Base-by-base conservation (phyloP, 1,140 invertebrate species). In the Aradophagus sp. region DNA sequence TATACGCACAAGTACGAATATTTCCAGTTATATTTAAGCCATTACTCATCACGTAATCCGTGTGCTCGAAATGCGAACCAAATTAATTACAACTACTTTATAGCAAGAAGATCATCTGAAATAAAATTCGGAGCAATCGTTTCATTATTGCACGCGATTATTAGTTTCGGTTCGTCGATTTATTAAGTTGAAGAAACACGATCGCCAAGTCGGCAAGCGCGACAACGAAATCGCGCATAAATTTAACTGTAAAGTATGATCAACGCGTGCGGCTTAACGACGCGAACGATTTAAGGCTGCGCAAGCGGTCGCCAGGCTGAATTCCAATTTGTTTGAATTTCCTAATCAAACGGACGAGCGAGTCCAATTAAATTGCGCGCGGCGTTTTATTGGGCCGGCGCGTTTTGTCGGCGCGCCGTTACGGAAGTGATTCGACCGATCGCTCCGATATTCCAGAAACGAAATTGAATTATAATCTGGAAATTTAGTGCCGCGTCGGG, bases 321-420 rank as follows among this genome's bases (percentile, higher is more conserved):
- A 27, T 50, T 66, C 42, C 42, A 42, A 66, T 66, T 66, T 48
- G 44, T 34, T 31, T 55, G 29, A 32, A 50, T 66, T 56, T 56
- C 56, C 50, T 52, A 66, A 56, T 66, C 29, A 47, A 45, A 47
- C 35, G 4, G 32, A 20, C 44, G 35, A 48, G 50, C 52, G 29
- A 48, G 36, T 26, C 32, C 31, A 48, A 47, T 44, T 38, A 44
- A 39, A 35, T n/a, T 7, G 27, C 19, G 11, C 15, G 16, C 10
- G 15, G 27, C 17, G 11, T n/a, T 56, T 56, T 56, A 56, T 45
- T 56, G 36, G 11, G n/a, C n/a, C n/a, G n/a, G n/a, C n/a, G n/a
- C n/a, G n/a, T n/a, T n/a, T n/a, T n/a, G n/a, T n/a, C n/a, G n/a
- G n/a, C n/a, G n/a, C n/a, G n/a, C n/a, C 41, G 16, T 10, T 6